These are phyloP conservation scores for Strigops habroptila DNA, from an alignment of 2,113 vertebrate genomes.

Conservation along the genomic window DNA sequence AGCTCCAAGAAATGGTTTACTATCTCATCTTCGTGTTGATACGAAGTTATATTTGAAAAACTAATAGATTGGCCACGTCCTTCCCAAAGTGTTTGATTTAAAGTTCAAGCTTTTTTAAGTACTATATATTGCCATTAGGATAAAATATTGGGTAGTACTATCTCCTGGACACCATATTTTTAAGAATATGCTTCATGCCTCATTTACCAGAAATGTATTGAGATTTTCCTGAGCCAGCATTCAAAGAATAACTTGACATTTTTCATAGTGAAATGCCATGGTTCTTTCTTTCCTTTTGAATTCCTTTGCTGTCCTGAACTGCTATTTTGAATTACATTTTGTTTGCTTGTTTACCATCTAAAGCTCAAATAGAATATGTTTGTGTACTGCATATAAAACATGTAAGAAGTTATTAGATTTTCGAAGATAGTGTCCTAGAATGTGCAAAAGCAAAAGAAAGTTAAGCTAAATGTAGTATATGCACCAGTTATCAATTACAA, in stretches of 20 bases:
- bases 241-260: constrained; percentile 56
- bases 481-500: neutral
- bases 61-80: neutral
- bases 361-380: neutral
- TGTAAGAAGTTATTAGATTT: neutral
- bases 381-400: neutral
- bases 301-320: neutral
- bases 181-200: constrained; percentile 58
- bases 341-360: neutral
- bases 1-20: neutral
- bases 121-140: constrained; percentile 22
- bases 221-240: constrained; percentile 52
- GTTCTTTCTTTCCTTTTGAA: constrained; percentile 21
- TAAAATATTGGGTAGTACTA: constrained; percentile 45
- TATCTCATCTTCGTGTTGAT: neutral
- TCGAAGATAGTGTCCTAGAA: neutral
- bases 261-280: neutral
- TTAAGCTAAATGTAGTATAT: neutral
- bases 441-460: neutral
- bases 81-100: constrained; percentile 43
- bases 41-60: constrained; percentile 1
- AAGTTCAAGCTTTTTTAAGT: constrained; percentile 49
- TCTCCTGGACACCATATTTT: constrained; percentile 44
- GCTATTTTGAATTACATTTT: neutral
- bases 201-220: constrained; percentile 61